Conservation (phyloP, 2,888 invertebrate genomes). For the Toxonevra muliebris region DNA sequence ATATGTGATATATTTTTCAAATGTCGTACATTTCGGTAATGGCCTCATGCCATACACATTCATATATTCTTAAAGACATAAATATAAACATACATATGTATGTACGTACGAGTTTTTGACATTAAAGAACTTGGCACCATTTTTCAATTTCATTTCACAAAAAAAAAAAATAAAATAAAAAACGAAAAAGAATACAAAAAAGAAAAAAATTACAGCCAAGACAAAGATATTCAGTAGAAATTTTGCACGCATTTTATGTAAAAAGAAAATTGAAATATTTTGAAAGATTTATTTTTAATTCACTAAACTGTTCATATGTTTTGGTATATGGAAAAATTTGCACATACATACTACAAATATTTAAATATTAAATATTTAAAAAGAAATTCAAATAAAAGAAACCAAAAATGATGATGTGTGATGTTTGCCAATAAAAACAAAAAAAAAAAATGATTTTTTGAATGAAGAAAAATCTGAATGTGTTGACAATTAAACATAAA, state of each 20-base stretch:
- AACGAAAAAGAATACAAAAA: not conserved
- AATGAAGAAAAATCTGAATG: too few relatives aligned
- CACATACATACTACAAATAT: not conserved
- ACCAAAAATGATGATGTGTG: too few relatives aligned
- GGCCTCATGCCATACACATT: not conserved
- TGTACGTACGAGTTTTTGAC: not conserved
- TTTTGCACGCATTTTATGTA: constrained; percentile 8
- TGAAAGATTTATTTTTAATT: not conserved
- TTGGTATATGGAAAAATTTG: not conserved
- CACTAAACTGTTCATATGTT: not conserved
- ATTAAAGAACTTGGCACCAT: constrained; percentile 9
- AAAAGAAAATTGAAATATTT: not conserved
- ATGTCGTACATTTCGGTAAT: not conserved
- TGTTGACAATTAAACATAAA: too few relatives aligned
- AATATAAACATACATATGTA: not conserved
- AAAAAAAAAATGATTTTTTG: too few relatives aligned
- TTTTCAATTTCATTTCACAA: not conserved
- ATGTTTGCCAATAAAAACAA: too few relatives aligned
- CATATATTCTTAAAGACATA: not conserved
- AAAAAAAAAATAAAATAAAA: not conserved
- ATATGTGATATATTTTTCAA: not conserved
- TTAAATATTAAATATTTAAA: not conserved
- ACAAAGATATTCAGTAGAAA: not conserved
- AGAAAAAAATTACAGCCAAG: too few relatives aligned
- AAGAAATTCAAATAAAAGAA: too few relatives aligned